These are phyloP conservation scores for Elysia chlorotica DNA, from an alignment of 1,140 invertebrate genomes.

Conservation along the genomic window DNA sequence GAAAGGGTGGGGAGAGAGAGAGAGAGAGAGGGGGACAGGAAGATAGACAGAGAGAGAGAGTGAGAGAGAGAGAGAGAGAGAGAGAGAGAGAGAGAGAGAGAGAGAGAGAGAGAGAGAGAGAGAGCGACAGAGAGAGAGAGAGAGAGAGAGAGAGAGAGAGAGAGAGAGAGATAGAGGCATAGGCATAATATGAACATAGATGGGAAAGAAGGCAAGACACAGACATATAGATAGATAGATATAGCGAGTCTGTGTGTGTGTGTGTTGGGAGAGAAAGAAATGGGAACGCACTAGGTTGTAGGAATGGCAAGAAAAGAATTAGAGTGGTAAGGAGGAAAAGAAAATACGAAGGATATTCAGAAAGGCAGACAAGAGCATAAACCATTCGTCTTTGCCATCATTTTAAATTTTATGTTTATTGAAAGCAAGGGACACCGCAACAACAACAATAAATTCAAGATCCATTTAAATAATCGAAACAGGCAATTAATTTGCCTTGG, in stretches of 20 bases:
- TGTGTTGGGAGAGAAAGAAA: no score
- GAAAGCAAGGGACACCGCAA: no score
- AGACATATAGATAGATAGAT: no score
- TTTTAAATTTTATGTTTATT: no score
- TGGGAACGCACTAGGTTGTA: no score
- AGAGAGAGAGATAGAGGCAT: not conserved
- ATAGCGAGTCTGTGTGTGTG: no score
- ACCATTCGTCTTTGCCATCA: no score
- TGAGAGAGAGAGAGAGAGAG: not conserved
- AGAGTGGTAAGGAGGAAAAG: not conserved
- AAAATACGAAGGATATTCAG: not conserved
- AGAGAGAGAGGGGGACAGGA: not conserved
- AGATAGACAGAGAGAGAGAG: constrained; percentile 2
- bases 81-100: constrained; percentile 22
- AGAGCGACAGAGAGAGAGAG: constrained; percentile 18
- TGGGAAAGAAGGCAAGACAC: no score
- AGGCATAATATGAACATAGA: not conserved
- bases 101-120: constrained; percentile 20
- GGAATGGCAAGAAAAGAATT: not conserved
- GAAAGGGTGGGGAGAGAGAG: not conserved
- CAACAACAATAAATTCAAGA: no score
- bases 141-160: not conserved
- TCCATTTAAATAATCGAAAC: no score
- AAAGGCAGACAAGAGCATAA: no score
- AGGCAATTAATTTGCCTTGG: no score